Percentiles rank a stretch among this genome's conserved stretches.
phyloP scores from a whole-genome alignment of 2,113 vertebrate species.

The Cololabis saira region DNA sequence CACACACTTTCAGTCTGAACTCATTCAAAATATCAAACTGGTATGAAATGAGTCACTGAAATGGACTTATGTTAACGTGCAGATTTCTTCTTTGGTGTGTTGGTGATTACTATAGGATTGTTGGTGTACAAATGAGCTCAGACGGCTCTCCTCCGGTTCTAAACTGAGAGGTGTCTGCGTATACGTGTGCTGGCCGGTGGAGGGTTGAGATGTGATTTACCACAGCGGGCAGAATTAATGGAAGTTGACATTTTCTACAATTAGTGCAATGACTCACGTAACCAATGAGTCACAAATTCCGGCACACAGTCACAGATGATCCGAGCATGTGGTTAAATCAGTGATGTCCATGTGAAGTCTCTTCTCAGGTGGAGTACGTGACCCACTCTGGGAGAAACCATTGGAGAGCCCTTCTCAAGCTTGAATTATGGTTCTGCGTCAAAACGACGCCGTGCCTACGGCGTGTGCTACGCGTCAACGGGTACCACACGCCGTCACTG shows the following conservation, averaged over 20 bases:
- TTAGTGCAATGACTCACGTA: slow-evolving; percentile 28
- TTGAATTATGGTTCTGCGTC: no score
- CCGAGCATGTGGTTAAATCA: slow-evolving; percentile 21
- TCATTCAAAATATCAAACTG: no score
- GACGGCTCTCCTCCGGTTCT: slow-evolving; percentile 20
- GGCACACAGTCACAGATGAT: neutral
- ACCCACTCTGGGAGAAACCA: slow-evolving; percentile 4
- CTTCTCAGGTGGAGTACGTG: slow-evolving; percentile 1
- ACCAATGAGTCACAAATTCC: slow-evolving; percentile 14
- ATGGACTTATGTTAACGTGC: no score
- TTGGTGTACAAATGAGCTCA: slow-evolving; percentile 32
- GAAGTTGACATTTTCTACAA: slow-evolving; percentile 34
- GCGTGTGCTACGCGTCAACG: no score
- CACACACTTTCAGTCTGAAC: no score
- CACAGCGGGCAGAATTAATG: slow-evolving; percentile 52
- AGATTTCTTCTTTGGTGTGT: neutral
- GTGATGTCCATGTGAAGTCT: slow-evolving; percentile 13
- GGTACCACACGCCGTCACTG: no score
- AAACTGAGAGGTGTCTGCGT: slow-evolving; percentile 36
- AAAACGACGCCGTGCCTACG: no score
- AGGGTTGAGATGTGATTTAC: slow-evolving; percentile 74
- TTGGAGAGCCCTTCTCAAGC: slow-evolving; percentile 53
- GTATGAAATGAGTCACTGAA: no score
- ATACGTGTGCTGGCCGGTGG: slow-evolving; percentile 25
- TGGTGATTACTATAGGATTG: neutral